A percentile compares a stretch with the other conserved stretches of the same genome.
Evolutionary conservation across 2,797 vertebrate species (phyloP).

Genomic region (Sebastes minor): DNA sequence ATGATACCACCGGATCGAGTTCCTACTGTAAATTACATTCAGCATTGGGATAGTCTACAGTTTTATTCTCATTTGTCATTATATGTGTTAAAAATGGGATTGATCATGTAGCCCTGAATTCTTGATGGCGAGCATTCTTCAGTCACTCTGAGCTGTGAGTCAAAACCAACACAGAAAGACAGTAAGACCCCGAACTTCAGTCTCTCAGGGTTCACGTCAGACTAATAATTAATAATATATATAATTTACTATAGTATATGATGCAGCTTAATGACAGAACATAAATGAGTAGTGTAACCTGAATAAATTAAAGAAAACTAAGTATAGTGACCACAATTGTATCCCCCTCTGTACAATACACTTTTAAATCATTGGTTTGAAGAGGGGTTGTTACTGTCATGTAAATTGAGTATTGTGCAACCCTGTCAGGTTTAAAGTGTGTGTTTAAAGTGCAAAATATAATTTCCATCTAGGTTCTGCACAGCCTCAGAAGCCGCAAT

Average conservation of each 20-base stretch:
- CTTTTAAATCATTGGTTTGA: not conserved
- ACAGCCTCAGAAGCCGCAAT: constrained; percentile 76
- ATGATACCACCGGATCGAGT: too few relatives aligned
- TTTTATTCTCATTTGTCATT: not conserved
- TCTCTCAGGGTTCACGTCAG: not conserved
- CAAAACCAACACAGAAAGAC: not conserved
- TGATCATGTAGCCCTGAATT: not conserved
- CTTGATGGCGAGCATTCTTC: not conserved
- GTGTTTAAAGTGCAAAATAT: not conserved
- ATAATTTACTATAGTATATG: not conserved
- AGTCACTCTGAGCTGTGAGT: not conserved
- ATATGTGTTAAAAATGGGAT: not conserved
- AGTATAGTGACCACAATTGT: not conserved
- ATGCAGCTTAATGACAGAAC: not conserved
- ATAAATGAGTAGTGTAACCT: not conserved
- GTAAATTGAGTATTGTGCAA: not conserved
- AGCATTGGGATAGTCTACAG: not conserved
- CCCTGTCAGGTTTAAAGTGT: not conserved
- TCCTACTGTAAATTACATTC: not conserved
- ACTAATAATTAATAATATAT: not conserved
- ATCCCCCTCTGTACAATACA: not conserved
- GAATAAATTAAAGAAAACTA: not conserved
- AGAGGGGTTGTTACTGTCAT: not conserved
- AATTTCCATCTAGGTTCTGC: constrained; percentile 51
- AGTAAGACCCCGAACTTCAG: not conserved